phyloP scores from a whole-genome alignment of 2,797 vertebrate species.

The Triplophysa bombifrons region DNA sequence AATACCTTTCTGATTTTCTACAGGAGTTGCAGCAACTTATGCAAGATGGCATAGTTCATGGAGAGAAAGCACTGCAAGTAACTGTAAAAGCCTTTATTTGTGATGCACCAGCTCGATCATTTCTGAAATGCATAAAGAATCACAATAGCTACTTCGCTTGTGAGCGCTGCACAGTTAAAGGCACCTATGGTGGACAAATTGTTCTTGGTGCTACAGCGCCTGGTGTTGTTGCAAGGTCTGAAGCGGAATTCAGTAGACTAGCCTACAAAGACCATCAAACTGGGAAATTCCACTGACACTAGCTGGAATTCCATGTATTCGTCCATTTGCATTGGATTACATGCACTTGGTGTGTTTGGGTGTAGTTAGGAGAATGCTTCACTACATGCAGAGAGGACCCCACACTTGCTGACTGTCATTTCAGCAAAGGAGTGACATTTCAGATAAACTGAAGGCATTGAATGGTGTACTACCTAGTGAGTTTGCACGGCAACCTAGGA shows the following conservation, averaged over 20 bases:
- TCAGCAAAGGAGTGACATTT: conserved; percentile 1
- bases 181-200: not conserved
- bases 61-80: not conserved
- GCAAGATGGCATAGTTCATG: not conserved
- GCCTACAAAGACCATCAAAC: too few species aligned
- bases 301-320: not conserved
- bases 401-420: not conserved
- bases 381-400: too few species aligned
- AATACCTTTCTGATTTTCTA: not conserved
- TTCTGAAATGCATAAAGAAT: too few species aligned
- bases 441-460: not conserved
- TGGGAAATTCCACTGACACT: too few species aligned
- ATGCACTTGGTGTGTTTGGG: conserved; percentile 22
- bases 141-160: too few species aligned
- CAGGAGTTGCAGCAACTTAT: conserved; percentile 4
- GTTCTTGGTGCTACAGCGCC: not conserved
- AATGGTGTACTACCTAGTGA: not conserved
- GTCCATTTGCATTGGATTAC: conserved; percentile 6
- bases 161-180: not conserved
- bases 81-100: conserved; percentile 10
- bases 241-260: too few species aligned
- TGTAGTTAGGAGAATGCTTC: conserved; percentile 13
- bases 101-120: not conserved
- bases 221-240: too few species aligned
- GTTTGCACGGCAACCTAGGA: not conserved